These are phyloP conservation scores for Drosophila maculinotata DNA, from an alignment of 2,888 invertebrate genomes.

Conservation along the genomic window DNA sequence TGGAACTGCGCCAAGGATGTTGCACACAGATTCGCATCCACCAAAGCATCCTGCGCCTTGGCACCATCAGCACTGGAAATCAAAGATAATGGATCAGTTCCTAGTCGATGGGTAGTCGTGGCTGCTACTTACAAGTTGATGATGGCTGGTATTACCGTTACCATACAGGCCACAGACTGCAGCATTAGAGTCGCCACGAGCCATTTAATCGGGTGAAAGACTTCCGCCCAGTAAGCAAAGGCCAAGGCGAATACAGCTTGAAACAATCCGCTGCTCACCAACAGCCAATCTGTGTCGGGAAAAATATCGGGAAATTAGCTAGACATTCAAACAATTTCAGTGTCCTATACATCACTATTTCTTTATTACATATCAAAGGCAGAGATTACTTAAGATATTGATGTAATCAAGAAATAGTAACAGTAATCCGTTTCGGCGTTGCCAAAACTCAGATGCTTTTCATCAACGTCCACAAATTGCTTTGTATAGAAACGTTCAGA, in stretches of 20 bases:
- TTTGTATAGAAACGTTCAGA: no score
- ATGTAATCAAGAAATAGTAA: no score
- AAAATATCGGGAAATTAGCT: no score
- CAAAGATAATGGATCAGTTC: neutral
- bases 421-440: no score
- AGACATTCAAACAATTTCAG: no score
- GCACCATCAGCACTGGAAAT: slow-evolving; percentile 61
- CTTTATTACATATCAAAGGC: no score
- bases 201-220: slow-evolving; percentile 87
- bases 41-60: slow-evolving; percentile 36
- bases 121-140: slow-evolving; percentile 84
- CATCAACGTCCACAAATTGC: no score
- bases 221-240: slow-evolving; percentile 87
- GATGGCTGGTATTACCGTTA: slow-evolving; percentile 87
- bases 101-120: neutral
- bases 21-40: slow-evolving; percentile 72
- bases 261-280: slow-evolving; percentile 86
- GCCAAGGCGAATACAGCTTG: slow-evolving; percentile 86
- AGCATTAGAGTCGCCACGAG: slow-evolving; percentile 86
- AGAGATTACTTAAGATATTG: no score
- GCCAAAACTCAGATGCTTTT: no score
- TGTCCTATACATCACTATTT: no score
- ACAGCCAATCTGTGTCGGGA: slow-evolving; percentile 86
- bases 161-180: slow-evolving; percentile 86
- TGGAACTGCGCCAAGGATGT: slow-evolving; percentile 60